A percentile compares a stretch with the other conserved stretches of the same genome.
Conservation (phyloP, 2,113 vertebrate species). For the Puntigrus tetrazona region DNA sequence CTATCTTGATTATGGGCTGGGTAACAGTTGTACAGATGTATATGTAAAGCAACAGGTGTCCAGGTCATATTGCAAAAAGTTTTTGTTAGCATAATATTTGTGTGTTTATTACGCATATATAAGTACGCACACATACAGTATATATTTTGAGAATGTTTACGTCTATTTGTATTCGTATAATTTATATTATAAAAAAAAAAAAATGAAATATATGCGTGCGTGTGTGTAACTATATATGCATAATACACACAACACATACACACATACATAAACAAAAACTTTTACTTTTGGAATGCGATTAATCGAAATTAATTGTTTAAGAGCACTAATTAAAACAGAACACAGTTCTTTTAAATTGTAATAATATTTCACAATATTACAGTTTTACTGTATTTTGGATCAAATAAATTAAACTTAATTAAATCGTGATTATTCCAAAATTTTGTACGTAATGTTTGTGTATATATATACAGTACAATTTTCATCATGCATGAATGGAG, state of each 20-base stretch:
- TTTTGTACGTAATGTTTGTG: not conserved
- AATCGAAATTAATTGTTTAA: no score
- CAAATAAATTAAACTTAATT: not conserved
- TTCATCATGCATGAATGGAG: not conserved
- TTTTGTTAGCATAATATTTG: no score
- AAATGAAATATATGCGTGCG: no score
- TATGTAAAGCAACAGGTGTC: not conserved
- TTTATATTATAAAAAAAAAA: no score
- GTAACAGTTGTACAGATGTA: conserved; percentile 4
- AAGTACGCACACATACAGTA: no score
- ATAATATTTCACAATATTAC: not conserved
- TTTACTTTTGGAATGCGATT: no score
- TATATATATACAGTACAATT: not conserved
- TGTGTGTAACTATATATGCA: no score
- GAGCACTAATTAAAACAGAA: not conserved
- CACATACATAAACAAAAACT: no score
- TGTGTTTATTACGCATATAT: no score
- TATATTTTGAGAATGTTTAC: no score
- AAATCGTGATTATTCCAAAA: not conserved
- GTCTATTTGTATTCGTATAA: no score
- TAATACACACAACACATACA: no score
- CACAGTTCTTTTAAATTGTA: not conserved
- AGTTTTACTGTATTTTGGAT: not conserved
- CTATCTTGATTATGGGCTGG: conserved; percentile 7
- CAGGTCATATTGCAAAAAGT: not conserved